Base-by-base conservation (phyloP, 2,888 invertebrate genomes). In the Allygus modestus region DNA sequence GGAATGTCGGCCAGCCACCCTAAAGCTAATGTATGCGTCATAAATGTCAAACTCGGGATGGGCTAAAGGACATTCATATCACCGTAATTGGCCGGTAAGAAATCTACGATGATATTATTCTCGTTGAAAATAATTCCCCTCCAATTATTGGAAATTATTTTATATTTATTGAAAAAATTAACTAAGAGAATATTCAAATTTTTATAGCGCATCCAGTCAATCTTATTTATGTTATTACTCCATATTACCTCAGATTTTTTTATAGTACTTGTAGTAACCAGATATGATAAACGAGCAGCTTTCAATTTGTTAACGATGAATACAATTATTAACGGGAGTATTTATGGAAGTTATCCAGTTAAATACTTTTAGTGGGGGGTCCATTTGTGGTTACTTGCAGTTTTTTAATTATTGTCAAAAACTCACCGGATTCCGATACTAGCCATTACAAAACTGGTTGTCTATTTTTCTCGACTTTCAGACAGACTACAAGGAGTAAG, bases 1-100 rank as follows among this genome's bases (percentile, higher is more conserved):
- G 41, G 73, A 69, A 73, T 73, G 73, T 73, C 41, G 73, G 20
- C 73, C 73, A 37, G 23, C 2, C 37, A 7, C 41, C 37, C 73
- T 65, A 15, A 26, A 15, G 65, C 65, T 65, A 65, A 65, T 28
- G 65, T 65, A 65, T 65, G 65, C 65, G 28, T 15, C 65, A 28
- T 65, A 65, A 65, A 65, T 17, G 65, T 65, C 65, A 65, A 65
- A 2, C 26, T 0, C 65, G 65, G 31, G 65, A 65, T 65, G 65
- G 31, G 12, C 31, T 15, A 17, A 15, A 28, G 28, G 65, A 31
- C 65, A 65, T 65, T 65, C 31, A 65, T 65, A 58, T 65, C 65
- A 65, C n/a, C 28, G 28, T 65, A 65, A 65, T 28, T 17, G 26
- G 11, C 65, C 15, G 28, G 65, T 26, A 15, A 2, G 17, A 65